These are phyloP conservation scores for Micromussa lordhowensis DNA, from an alignment of 92 coral and sea anemone species.

Conservation along the genomic window DNA sequence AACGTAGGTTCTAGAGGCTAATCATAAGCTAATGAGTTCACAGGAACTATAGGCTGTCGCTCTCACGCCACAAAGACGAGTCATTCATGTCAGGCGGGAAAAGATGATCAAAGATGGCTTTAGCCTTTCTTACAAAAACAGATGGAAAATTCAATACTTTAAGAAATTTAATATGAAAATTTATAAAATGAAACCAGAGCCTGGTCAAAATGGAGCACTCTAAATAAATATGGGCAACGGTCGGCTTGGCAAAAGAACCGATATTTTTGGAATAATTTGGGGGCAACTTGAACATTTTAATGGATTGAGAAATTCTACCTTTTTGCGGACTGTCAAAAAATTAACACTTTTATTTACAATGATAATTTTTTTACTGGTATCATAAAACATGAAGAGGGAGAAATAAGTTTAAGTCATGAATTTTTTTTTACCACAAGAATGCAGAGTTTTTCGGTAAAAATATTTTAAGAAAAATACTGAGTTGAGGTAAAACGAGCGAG, in stretches of 20 bases:
- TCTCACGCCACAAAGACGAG: conserved; percentile 2
- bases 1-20: conserved; percentile 17
- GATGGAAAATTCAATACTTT: conserved; percentile 33
- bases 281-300: background rate
- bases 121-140: conserved; percentile 19
- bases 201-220: background rate
- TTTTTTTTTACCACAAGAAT: background rate
- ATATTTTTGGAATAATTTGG: background rate
- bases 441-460: background rate
- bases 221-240: background rate
- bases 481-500: background rate
- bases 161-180: conserved; percentile 16
- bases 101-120: conserved; percentile 7
- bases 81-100: background rate
- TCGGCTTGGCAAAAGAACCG: background rate
- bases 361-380: background rate
- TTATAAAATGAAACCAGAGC: conserved; percentile 15
- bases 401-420: background rate
- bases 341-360: background rate
- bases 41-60: conserved; percentile 11
- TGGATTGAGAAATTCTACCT: background rate
- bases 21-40: conserved; percentile 31
- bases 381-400: background rate
- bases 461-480: background rate
- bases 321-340: background rate